Evolutionary conservation across 2,888 invertebrate species (phyloP), one percentile per base, ranked within the genome.

Genomic region (Hyppa rectilinea): DNA sequence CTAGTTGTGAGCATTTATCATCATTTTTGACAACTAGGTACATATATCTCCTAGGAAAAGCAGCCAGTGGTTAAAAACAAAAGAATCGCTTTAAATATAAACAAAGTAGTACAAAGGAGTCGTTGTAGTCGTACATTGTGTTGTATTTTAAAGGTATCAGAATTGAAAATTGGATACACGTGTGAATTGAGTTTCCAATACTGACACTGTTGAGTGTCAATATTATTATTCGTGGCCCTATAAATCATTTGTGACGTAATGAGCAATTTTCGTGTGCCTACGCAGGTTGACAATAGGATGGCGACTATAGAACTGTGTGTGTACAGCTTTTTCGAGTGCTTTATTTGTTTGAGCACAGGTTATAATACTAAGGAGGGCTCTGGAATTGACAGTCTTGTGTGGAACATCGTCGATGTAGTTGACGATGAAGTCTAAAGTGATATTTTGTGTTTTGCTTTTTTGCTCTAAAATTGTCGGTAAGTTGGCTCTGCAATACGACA

Each of bases 321-420:
- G 80, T 71, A 88, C 93, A 93, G 92, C 88, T 92, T 92, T 88
- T 83, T 64, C 66, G 52, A 53, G 74, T 58, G 67, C 53, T 78
- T 84, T 90, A 82, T 89, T 88, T 88, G 86, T 81, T 78, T 85
- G 83, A 79, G 81, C 82, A 87, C 81, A 78, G 72, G 80, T 85
- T 88, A 88, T 87, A 89, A 85, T 83, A 86, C 82, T 83, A 84
- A 75, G 77, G 85, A 72, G 86, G 81, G 75, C 69, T 84, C 64
- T 68, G 61, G 71, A 84, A 80, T 78, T 71, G 73, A 78, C 85
- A 91, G 90, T 89, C 72, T 87, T 81, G 85, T 87, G 87, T 84
- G 80, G 85, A 85, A 85, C 85, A 80, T 73, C 86, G 84, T 83
- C 74, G 73, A 83, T 87, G 87, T 87, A 85, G 81, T 68, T 66